These are phyloP conservation scores for Lepidostoma basale DNA, from an alignment of 1,140 invertebrate species.

Conservation along the genomic window DNA sequence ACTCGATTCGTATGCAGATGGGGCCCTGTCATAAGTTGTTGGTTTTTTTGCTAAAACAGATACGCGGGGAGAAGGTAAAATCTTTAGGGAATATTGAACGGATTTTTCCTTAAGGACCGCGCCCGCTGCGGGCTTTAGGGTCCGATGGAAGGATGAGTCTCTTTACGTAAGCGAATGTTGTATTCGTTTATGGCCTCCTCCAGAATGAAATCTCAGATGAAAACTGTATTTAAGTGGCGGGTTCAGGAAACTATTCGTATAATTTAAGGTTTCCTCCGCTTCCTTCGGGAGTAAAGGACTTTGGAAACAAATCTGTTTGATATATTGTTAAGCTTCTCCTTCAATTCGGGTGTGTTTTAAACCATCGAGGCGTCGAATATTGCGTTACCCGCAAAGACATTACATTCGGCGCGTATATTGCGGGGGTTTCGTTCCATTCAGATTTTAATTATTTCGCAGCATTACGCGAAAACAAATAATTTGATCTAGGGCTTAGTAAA, in stretches of 20 bases:
- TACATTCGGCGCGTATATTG: too few species aligned
- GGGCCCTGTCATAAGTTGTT: slow-evolving; percentile 41
- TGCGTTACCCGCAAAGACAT: too few species aligned
- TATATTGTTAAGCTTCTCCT: too few species aligned
- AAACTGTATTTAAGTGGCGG: slow-evolving; percentile 33
- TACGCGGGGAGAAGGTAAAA: slow-evolving; percentile 32
- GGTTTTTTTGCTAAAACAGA: slow-evolving; percentile 45
- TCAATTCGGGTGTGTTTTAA: too few species aligned
- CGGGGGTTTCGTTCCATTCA: too few species aligned
- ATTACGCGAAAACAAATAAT: too few species aligned
- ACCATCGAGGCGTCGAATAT: too few species aligned
- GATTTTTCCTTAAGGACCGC: slow-evolving; percentile 28
- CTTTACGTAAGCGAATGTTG: slow-evolving; percentile 4
- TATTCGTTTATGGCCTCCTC: slow-evolving; percentile 1
- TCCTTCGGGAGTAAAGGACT: not conserved
- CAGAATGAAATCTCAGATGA: slow-evolving; percentile 37
- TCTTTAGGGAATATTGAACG: slow-evolving; percentile 45
- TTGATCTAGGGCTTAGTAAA: too few species aligned
- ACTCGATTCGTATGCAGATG: slow-evolving; percentile 45
- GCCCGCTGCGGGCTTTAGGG: too few species aligned
- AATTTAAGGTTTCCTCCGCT: slow-evolving; percentile 35
- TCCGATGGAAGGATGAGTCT: slow-evolving; percentile 33
- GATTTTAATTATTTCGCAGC: too few species aligned
- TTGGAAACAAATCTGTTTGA: too few species aligned
- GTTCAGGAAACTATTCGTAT: slow-evolving; percentile 38